Base-by-base conservation (phyloP, 2,113 vertebrate genomes). In the Pyrgilauda ruficollis region DNA sequence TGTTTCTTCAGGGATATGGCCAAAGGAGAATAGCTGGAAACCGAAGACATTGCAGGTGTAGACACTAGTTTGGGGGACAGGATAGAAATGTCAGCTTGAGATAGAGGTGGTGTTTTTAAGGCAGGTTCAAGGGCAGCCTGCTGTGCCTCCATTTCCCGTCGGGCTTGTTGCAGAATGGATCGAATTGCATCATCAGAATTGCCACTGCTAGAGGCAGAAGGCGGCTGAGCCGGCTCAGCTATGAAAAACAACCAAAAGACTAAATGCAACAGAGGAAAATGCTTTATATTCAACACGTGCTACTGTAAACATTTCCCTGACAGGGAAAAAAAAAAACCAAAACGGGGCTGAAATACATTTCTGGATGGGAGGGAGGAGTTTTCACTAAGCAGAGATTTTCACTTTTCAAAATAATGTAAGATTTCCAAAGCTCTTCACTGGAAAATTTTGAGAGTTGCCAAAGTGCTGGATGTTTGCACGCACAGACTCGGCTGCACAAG, bases 141-240 rank as follows among this genome's bases (percentile, higher is more conserved):
- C 97, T 99, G 99, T 94, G 99, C 99, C 97, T 99, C 99, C 99
- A 99, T 99, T 97, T 99, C 99, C 11, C 99, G 98, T 92, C 99
- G 98, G 83, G 99, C 99, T 97, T 99, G 99, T 97, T 99, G 99
- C 78, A 99, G 97, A 97, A 99, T 99, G 97, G 99, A 99, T 96
- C 98, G 99, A 96, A 99, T 99, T 79, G 99, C 98, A 62, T 99
- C 99, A n/a, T 99, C 99, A 4, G 99, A 99, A 89, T 98, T 98
- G 86, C 98, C 97, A 27, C 98, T 96, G 81, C 98, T 97, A 47
- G 98, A 98, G 17, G 98, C 69, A 35, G 98, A 98, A 87, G 98
- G 97, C 7, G 98, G 98, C 97, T 99, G 98, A 97, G 98, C 98
- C 69, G 98, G 98, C 97, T 99, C 99, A 97, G 98, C 98, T 98